phyloP scores from a whole-genome alignment of 2,888 invertebrate genomes.

The Ochropacha duplaris region DNA sequence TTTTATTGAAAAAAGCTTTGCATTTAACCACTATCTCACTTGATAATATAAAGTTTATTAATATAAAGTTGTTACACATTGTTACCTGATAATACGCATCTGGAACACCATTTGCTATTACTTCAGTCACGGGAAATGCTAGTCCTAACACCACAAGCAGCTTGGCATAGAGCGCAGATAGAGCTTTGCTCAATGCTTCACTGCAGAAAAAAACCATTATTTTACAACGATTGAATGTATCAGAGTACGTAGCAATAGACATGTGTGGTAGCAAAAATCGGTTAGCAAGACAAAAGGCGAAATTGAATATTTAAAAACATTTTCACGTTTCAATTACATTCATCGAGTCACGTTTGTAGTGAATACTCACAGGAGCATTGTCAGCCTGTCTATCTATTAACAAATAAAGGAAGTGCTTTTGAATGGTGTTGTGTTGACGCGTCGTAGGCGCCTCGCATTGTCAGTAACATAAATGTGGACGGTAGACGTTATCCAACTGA shows the following conservation, averaged over 20 bases:
- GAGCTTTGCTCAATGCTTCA: slow-evolving; percentile 87
- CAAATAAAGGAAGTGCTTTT: slow-evolving; percentile 59
- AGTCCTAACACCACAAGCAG: slow-evolving; percentile 92
- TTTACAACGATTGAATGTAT: slow-evolving; percentile 7
- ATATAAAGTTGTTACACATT: not conserved
- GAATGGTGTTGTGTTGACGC: slow-evolving; percentile 60
- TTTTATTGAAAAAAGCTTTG: too few relatives aligned
- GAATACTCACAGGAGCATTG: slow-evolving; percentile 48
- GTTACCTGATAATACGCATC: slow-evolving; percentile 88
- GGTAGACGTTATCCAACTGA: slow-evolving; percentile 33
- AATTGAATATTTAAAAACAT: slow-evolving; percentile 16
- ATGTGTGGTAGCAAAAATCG: slow-evolving; percentile 16
- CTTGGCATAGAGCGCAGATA: slow-evolving; percentile 93
- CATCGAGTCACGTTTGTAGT: slow-evolving; percentile 36
- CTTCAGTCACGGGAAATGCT: slow-evolving; percentile 94
- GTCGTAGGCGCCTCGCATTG: slow-evolving; percentile 49
- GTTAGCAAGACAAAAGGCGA: not conserved
- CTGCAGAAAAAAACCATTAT: slow-evolving; percentile 60
- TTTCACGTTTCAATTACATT: slow-evolving; percentile 48
- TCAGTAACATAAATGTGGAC: slow-evolving; percentile 45
- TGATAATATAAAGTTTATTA: too few relatives aligned
- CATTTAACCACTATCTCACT: too few relatives aligned
- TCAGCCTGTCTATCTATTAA: slow-evolving; percentile 54
- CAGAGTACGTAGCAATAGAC: not conserved
- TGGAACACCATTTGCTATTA: slow-evolving; percentile 90